Evolutionary conservation across 2,113 vertebrate genomes (phyloP).

Genomic region (Caracal caracal): DNA sequence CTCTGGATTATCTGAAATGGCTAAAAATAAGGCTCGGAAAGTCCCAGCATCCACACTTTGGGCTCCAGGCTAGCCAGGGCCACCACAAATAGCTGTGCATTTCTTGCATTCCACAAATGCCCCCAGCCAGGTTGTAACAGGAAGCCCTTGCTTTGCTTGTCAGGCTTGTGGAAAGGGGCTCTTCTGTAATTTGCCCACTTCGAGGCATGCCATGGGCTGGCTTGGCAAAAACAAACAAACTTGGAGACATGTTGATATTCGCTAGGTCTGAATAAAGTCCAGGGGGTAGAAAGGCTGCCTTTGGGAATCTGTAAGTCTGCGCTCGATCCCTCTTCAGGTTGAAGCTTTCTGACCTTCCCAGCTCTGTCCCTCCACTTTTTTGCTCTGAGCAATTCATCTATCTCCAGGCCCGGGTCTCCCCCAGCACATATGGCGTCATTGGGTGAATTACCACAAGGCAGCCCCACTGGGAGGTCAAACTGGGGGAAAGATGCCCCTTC

Average conservation of each 20-base stretch:
- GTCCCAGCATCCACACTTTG: not conserved
- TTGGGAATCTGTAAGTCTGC: not conserved
- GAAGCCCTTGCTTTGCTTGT: not conserved
- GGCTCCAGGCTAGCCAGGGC: not conserved
- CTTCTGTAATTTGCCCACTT: not conserved
- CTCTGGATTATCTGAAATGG: conserved; percentile 42
- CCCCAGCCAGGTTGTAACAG: conserved; percentile 15
- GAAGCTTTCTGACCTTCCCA: not conserved
- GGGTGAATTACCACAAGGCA: not conserved
- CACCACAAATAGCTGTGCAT: conserved; percentile 41
- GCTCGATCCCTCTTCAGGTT: not conserved
- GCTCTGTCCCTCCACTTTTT: not conserved
- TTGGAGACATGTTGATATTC: not conserved
- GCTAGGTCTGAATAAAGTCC: not conserved
- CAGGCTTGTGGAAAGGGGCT: not conserved
- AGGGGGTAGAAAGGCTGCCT: not conserved
- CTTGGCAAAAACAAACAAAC: conserved; percentile 5
- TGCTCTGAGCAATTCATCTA: not conserved
- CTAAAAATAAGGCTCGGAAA: conserved; percentile 40
- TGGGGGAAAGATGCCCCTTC: not conserved
- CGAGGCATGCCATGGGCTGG: not conserved
- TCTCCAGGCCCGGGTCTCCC: not conserved
- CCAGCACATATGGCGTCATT: not conserved
- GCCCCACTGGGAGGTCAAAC: not conserved
- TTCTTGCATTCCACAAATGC: conserved; percentile 38